A percentile compares a stretch with the other conserved stretches of the same genome.
phyloP scores from a whole-genome alignment of 2,113 vertebrate species.

The Tachuris rubrigastra region DNA sequence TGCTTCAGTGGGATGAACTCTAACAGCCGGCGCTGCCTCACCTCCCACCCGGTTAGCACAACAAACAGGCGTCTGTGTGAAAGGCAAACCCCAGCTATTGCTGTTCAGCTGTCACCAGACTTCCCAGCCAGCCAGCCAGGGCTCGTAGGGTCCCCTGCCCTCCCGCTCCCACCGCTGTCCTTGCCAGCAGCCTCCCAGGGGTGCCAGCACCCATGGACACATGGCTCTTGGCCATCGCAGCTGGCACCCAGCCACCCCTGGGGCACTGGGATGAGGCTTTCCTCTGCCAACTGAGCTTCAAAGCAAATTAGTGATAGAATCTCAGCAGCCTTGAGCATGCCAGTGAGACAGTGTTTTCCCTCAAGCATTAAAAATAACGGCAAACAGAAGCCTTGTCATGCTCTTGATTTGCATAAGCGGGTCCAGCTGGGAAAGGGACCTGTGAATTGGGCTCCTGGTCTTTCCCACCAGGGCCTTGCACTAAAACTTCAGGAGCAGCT shows the following conservation, averaged over 20 bases:
- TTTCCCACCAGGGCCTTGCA: neutral
- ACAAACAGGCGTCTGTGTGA: neutral
- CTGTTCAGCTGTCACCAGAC: neutral
- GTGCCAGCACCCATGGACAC: neutral
- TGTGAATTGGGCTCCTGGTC: neutral
- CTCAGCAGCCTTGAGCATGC: neutral
- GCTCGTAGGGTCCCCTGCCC: accelerated
- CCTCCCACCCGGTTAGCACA: neutral
- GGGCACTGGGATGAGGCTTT: neutral
- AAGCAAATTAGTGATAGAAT: neutral
- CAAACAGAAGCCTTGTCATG: neutral
- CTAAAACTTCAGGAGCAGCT: neutral
- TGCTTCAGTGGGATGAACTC: neutral
- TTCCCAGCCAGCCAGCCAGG: neutral
- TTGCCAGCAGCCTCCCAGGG: neutral
- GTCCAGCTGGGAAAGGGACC: neutral
- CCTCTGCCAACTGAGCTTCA: neutral
- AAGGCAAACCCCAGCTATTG: neutral
- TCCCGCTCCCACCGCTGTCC: neutral
- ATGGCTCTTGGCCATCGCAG: accelerated
- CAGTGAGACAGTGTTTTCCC: neutral
- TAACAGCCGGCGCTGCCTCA: neutral
- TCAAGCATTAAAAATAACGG: neutral
- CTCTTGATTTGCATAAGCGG: neutral
- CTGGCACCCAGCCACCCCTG: neutral